Evolutionary conservation across 2,888 invertebrate genomes (phyloP), one percentile per base, ranked within the genome.

Genomic region (Drosophila paracracens): DNA sequence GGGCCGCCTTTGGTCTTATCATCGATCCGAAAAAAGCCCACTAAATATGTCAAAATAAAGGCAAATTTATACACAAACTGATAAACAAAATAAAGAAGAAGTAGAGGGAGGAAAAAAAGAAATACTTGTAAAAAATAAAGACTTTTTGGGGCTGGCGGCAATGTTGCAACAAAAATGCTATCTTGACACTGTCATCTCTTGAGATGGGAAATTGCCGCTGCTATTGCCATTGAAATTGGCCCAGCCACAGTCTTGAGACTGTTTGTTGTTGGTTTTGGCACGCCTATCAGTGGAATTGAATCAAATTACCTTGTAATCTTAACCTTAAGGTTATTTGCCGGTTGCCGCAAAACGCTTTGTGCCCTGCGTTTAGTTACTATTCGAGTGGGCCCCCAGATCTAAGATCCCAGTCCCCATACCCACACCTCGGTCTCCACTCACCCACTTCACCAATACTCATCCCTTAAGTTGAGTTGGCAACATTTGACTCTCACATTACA

Each of bases 291-390:
- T 89, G 91, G 89, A 93, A 93, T 93, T 93, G 93, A 92, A 93
- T 92, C 93, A 93, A 93, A 93, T 93, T 93, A 92, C 93, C 92
- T 92, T 93, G 90, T 91, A 91, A 92, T 92, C 93, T 92, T 91
- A 92, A 91, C 92, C 92, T 92, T 92, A 90, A 92, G 91, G 92
- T 91, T 91, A 90, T 92, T 92, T 92, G 91, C 85, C 83, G 62
- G 75, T 79, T 77, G 76, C 79, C 83, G 69, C 89, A 86, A 88
- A 89, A 80, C 79, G 79, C 76, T 81, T 89, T 89, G 80, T 85
- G 79, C 73, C 71, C 75, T 77, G 84, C 82, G 81, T 87, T 91
- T 89, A 88, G 84, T 86, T 90, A 84, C 89, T 82, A 84, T 87
- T 90, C 71, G 79, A 90, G 77, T 88, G 58, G 36, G 13, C 8